Conservation (phyloP, 2,797 vertebrate species). For the Peromyscus nudipes region DNA sequence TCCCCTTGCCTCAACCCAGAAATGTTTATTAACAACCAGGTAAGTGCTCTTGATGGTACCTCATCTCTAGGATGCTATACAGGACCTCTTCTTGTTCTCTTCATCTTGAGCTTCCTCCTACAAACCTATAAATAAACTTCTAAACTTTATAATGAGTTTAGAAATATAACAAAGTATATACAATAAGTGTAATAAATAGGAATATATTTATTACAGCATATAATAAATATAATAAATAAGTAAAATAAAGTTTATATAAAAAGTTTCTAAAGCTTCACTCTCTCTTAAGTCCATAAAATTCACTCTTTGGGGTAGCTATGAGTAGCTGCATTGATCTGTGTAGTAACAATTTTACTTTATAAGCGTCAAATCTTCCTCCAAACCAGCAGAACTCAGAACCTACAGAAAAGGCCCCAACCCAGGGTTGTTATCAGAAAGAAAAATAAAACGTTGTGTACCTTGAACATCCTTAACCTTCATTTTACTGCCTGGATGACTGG, state of each 20-base stretch:
- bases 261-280: neutral
- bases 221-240: neutral
- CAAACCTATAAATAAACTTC: neutral
- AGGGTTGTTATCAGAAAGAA: neutral
- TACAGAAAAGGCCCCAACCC: neutral
- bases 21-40: too few species aligned
- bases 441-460: neutral
- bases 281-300: neutral
- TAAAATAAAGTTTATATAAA: neutral
- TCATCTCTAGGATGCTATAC: neutral
- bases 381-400: neutral
- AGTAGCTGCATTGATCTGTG: neutral
- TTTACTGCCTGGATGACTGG: neutral
- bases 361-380: neutral
- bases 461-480: neutral
- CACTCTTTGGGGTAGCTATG: neutral
- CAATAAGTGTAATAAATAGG: neutral
- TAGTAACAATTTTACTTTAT: neutral
- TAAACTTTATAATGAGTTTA: neutral
- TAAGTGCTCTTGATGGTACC: too few species aligned
- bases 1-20: neutral
- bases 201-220: neutral
- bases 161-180: neutral
- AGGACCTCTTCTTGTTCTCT: neutral
- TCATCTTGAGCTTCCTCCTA: neutral